Evolutionary conservation across 2,797 vertebrate species (phyloP), one percentile per base, ranked within the genome.

Genomic region (Hydrolagus colliei): DNA sequence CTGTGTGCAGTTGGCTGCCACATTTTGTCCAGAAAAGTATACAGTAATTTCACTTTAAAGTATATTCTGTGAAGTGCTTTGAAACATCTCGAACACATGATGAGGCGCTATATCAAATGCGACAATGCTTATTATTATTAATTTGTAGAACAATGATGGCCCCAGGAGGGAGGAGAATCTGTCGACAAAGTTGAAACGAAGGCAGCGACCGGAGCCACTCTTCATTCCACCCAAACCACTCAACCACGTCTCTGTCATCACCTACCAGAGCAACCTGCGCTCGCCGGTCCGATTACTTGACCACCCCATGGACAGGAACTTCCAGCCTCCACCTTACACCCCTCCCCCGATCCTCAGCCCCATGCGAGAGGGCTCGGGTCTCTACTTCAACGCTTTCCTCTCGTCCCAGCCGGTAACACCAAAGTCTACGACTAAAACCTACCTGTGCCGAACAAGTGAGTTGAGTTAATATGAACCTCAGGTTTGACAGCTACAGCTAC

Each of bases 321-420:
- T 98, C 85, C 93, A 95, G 88, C 93, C 98, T 87, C 98, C 98
- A 8, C 98, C 98, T 32, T 99, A 99, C 91, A 99, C 98, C 0
- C 97, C 98, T 0, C 98, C 98, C 0, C 98, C 98, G 0, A 99
- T 99, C 92, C 97, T 99, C 88, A 99, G 98, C 92, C 98, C 98
- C 0, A 97, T 99, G 68, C 95, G 98, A 6, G 97, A 98, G 90
- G 98, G 98, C 87, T 97, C 98, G 0, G 98, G 98, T 72, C 96
- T 99, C 2, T 99, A 99, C 90, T 99, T 99, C 92, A 96, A 97
- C 71, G 96, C 98, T 65, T 97, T 99, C 90, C 94, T 98, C 74
- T 92, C 95, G 93, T 96, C 86, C 95, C 96, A 4, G 5, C 96
- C 97, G 0, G 92, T 93, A 12, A 99, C 98, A 0, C 98, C 98